A percentile compares a stretch with the other conserved stretches of the same genome.
Conservation (phyloP, 2,797 vertebrate genomes). For the Helicolenus hilgendorfi region DNA sequence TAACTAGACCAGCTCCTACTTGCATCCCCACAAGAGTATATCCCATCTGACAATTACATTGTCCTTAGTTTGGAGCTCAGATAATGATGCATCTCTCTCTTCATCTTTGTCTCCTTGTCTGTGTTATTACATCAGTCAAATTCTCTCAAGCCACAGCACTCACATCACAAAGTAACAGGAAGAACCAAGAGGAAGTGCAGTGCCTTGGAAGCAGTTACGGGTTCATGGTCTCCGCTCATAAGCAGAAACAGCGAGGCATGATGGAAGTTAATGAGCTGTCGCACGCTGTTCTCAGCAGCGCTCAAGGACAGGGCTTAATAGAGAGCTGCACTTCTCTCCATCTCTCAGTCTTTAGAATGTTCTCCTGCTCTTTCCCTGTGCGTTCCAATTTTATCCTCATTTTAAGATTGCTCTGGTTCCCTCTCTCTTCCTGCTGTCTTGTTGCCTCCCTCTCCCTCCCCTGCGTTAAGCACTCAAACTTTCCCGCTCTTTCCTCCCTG, state of each 20-base stretch:
- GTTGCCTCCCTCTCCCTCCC: neutral
- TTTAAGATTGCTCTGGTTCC: neutral
- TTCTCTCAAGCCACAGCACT: slow-evolving; percentile 21
- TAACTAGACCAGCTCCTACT: too few species aligned
- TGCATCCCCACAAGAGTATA: too few species aligned
- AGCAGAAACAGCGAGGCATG: slow-evolving; percentile 61
- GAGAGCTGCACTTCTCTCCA: slow-evolving; percentile 36
- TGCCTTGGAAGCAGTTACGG: slow-evolving; percentile 19
- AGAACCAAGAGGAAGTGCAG: slow-evolving; percentile 10
- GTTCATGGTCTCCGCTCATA: slow-evolving; percentile 39
- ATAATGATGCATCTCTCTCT: slow-evolving; percentile 54
- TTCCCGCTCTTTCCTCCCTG: slow-evolving; percentile 12
- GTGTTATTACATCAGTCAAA: slow-evolving; percentile 49
- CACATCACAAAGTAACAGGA: slow-evolving; percentile 40
- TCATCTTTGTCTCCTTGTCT: slow-evolving; percentile 20
- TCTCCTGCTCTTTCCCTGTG: neutral
- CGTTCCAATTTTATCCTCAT: slow-evolving; percentile 17
- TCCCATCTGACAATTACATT: neutral
- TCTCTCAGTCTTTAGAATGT: slow-evolving; percentile 39
- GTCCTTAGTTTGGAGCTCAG: neutral
- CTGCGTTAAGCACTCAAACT: slow-evolving; percentile 9
- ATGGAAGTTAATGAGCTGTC: slow-evolving; percentile 76
- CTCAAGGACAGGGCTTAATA: slow-evolving; percentile 66
- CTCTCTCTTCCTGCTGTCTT: neutral
- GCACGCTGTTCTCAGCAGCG: slow-evolving; percentile 50